Evolutionary conservation across 2,113 vertebrate species (phyloP).

Genomic region (Aegypius monachus): DNA sequence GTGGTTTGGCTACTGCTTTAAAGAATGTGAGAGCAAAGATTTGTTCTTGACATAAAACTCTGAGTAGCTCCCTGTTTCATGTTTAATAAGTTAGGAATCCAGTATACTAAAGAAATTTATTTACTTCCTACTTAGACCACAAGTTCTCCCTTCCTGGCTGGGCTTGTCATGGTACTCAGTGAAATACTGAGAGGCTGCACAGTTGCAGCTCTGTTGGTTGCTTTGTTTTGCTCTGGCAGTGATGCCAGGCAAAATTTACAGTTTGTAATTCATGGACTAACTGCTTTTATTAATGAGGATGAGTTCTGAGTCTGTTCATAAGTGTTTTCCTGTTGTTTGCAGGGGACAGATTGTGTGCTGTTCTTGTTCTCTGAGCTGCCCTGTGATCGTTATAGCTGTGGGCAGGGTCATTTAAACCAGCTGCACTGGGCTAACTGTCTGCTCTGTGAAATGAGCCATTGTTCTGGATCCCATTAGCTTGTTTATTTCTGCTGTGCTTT

Average conservation of each 20-base stretch:
- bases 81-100: not conserved
- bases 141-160: not conserved
- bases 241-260: conserved; percentile 36
- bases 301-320: not conserved
- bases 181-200: not conserved
- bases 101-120: not conserved
- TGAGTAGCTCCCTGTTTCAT: not conserved
- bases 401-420: conserved; percentile 47
- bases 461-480: conserved; percentile 43
- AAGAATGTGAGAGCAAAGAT: not conserved
- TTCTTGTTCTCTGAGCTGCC: conserved; percentile 15
- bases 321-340: not conserved
- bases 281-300: conserved; percentile 51
- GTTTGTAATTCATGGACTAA: conserved; percentile 41
- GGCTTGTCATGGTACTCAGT: not conserved
- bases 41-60: not conserved
- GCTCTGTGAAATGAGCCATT: conserved; percentile 58
- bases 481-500: conserved; percentile 33
- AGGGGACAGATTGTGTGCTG: not conserved
- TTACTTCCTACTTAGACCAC: not conserved
- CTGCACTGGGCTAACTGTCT: conserved; percentile 42
- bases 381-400: conserved; percentile 25
- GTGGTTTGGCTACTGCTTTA: not conserved
- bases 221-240: conserved; percentile 14
- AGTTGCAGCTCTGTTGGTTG: not conserved